Evolutionary conservation across 2,797 vertebrate species (phyloP).

Genomic region (Adrianichthys oophorus): DNA sequence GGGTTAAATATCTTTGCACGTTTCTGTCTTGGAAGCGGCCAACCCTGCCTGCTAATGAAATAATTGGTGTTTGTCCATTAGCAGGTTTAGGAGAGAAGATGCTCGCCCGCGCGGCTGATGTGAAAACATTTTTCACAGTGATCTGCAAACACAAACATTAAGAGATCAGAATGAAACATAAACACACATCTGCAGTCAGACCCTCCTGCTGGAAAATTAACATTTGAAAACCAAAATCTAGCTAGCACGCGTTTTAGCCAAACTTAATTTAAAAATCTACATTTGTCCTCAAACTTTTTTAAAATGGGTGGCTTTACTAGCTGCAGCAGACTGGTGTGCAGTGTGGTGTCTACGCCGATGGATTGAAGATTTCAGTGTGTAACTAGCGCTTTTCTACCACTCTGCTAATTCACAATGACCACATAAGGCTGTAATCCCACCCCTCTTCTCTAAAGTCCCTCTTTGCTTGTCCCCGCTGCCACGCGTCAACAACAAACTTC

Average conservation of each 20-base stretch:
- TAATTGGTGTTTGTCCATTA: slow-evolving; percentile 66
- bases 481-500: slow-evolving; percentile 54
- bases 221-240: not conserved
- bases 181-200: not conserved
- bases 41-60: slow-evolving; percentile 53
- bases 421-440: slow-evolving; percentile 95
- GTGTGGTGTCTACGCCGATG: slow-evolving; percentile 40
- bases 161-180: slow-evolving; percentile 22
- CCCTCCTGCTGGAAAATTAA: not conserved
- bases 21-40: slow-evolving; percentile 25
- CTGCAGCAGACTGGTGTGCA: slow-evolving; percentile 40
- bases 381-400: slow-evolving; percentile 76
- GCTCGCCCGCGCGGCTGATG: slow-evolving; percentile 54
- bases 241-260: not conserved
- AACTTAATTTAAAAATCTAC: no score
- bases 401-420: slow-evolving; percentile 95
- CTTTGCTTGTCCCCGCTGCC: slow-evolving; percentile 18
- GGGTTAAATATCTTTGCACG: slow-evolving; percentile 57
- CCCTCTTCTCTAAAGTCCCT: not conserved
- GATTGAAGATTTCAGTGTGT: slow-evolving; percentile 92
- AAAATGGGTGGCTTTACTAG: slow-evolving; percentile 11
- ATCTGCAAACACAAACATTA: slow-evolving; percentile 46
- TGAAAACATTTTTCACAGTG: slow-evolving; percentile 38
- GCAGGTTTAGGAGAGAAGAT: slow-evolving; percentile 62
- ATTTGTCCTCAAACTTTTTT: slow-evolving; percentile 3